Percentiles rank a stretch among this genome's conserved stretches.
phyloP scores from a whole-genome alignment of 2,888 invertebrate species.

The Aleiodes alternator region DNA sequence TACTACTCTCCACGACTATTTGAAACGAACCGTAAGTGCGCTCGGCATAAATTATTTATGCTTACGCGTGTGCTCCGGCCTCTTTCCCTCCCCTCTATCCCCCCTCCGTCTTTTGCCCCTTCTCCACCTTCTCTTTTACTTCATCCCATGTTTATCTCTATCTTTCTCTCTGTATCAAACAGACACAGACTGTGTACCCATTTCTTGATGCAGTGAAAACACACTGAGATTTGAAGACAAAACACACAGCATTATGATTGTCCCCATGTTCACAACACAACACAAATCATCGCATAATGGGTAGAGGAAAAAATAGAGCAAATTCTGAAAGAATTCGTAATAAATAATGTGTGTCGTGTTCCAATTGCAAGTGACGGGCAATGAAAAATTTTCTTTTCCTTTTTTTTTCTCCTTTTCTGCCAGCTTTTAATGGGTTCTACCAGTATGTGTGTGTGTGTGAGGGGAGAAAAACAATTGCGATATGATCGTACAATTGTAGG shows the following conservation, averaged over 20 bases:
- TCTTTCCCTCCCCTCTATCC: neutral
- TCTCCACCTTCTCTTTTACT: conserved; percentile 25
- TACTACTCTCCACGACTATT: conserved; percentile 55
- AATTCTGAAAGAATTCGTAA: no score
- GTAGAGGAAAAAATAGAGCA: neutral
- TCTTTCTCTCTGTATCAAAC: conserved; percentile 49
- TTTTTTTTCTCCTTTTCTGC: neutral
- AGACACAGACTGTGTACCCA: conserved; percentile 21
- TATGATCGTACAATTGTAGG: conserved; percentile 5
- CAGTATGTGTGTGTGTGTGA: neutral
- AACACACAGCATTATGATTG: neutral
- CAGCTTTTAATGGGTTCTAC: neutral
- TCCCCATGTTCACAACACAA: conserved; percentile 1
- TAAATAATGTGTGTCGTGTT: conserved; percentile 10
- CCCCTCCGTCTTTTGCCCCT: neutral
- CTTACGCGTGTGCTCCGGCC: conserved; percentile 29
- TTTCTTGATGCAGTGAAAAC: conserved; percentile 19
- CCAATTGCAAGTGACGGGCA: neutral
- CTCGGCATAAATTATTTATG: conserved; percentile 51
- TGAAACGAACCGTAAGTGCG: conserved; percentile 52
- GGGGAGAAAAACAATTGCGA: conserved; percentile 16
- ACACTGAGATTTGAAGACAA: conserved; percentile 15
- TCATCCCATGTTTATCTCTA: conserved; percentile 47
- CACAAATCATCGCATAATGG: conserved; percentile 1
- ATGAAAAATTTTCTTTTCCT: neutral